Base-by-base conservation (phyloP, 2,888 invertebrate species). In the Protula sp. region DNA sequence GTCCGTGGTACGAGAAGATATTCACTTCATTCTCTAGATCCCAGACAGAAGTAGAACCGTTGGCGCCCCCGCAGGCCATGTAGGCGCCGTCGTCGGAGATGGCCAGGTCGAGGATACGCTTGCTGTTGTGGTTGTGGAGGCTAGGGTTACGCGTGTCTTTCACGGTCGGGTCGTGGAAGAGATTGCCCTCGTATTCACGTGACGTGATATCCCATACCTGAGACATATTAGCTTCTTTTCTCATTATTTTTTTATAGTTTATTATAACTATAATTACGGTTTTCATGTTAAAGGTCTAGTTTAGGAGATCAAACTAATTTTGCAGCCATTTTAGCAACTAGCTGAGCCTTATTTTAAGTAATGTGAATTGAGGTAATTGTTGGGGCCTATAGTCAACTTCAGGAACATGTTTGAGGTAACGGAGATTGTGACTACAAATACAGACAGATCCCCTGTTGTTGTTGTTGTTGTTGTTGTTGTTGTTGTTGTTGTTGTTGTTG, bases 171-270 rank as follows among this genome's bases (percentile, higher is more conserved):
- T 65, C 65, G 19, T 61, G 51, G 51, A 52, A 63, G n/a, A 65
- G 55, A 47, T 65, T 65, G 4, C 65, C 63, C 47, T 65, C 65
- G 48, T 65, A 65, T 29, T 65, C 59, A 38, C 60, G 38, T 5
- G 57, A 56, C 14, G 57, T 27, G 26, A 65, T 57, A 55, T 65
- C 65, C 65, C 65, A 65, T 26, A 64, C 29, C 54, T 64, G 62
- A 9, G n/a, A n/a, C n/a, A 3, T 19, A 22, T 47, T 1, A 22
- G 26, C 47, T 22, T 47, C 47, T 9, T 5, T 26, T 24, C 47
- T 24, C 47, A 2, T 26, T 3, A 3, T 47, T 24, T 24, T 47
- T 5, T 22, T 47, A 26, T 26, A 24, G 26, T 26, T 24, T 3
- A 9, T 47, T 47, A 2, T 24, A 47, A 3, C 2, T 4, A 2